Base-by-base conservation (phyloP, 1,140 invertebrate genomes). In the Euwallacea fornicatus region DNA sequence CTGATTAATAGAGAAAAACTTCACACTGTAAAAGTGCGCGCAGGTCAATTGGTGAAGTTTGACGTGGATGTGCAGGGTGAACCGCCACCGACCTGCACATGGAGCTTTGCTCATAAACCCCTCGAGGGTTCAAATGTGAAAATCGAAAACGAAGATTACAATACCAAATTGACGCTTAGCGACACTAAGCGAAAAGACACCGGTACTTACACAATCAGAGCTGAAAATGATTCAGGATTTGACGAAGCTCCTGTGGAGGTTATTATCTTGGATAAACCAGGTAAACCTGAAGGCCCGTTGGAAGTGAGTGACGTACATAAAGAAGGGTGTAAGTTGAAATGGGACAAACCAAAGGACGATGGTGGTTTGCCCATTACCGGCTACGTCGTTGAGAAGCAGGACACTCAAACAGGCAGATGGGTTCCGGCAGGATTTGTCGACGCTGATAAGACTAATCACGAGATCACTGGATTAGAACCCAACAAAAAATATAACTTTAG, bases 221-320 rank as follows among this genome's bases (percentile, higher is more conserved):
- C 97, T 10, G 91, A 93, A 71, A 99, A 99, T 79, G 88, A 90
- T 43, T 95, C 93, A 69, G 98, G 98, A 9, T 87, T 92, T 47
- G 97, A 99, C 81, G 93, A 97, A 81, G 96, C 95, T 60, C 91
- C 93, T 6, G 93, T 99, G 10, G 94, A 98, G 82, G 93, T 99
- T 33, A 91, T 91, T 75, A 92, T 99, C 66, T 86, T 97, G 47
- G 96, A 98, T 79, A 98, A 96, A 79, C 98, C 98, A 63, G 90
- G 91, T 50, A 92, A 93, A 76, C 97, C 97, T 0, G 94, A 97
- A 84, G 97, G 96, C 54, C 97, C 97, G 2, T 81, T 99, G 0
- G 94, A 97, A 81, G 93, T 97, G 4, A 88, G 86, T 0, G 95
- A 98, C 80, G 88, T 99, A 0, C 93, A 97, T 79, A 98, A 97